Base-by-base conservation (phyloP, 2,113 vertebrate genomes). In the Myrmecophaga tridactyla region DNA sequence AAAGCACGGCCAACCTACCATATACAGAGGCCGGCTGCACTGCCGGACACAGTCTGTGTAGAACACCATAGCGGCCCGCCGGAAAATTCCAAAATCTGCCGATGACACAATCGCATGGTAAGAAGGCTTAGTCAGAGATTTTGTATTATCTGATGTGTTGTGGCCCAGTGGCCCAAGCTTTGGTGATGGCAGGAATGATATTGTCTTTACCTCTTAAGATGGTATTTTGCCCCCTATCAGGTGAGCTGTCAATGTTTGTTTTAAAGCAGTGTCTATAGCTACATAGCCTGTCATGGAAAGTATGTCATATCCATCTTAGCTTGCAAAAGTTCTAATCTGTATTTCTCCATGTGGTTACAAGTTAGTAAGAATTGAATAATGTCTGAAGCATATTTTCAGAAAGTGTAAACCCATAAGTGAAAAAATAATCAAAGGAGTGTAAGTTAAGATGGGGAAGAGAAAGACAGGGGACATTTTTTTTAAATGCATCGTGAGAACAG, bases 21-120 rank as follows among this genome's bases (percentile, higher is more conserved):
- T 99, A 77, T 99, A 99, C 97, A 99, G 98, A 3, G 98, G 99
- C 41, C 98, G 97, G 88, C 98, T 99, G 92, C 98, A 98, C 94
- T 99, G 98, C 95, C 98, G 98, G 95, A 98, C 93, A 36, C 98
- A 99, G 92, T 99, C 98, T 0, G 97, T 99, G 97, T 99, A 99
- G 53, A 98, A 78, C 83, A 99, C 98, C 97, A 98, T 97, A 0
- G 96, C 94, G 0, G 98, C 98, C 41, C 98, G 97, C 8, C 96
- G 98, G 87, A 99, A 99, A 12, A 99, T 96, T 39, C 98, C 98
- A 92, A 98, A 4, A 93, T 99, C 99, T 99, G 98, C 31, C 15
- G 77, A 88, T 85, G 81, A 98, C 78, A 97, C 87, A 78, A 98
- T 80, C 0, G 36, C 41, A 92, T 23, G 27, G 10, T 93, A 11